Evolutionary conservation across 1,140 invertebrate genomes (phyloP).

Genomic region (Brachionus asplanchnoidis): DNA sequence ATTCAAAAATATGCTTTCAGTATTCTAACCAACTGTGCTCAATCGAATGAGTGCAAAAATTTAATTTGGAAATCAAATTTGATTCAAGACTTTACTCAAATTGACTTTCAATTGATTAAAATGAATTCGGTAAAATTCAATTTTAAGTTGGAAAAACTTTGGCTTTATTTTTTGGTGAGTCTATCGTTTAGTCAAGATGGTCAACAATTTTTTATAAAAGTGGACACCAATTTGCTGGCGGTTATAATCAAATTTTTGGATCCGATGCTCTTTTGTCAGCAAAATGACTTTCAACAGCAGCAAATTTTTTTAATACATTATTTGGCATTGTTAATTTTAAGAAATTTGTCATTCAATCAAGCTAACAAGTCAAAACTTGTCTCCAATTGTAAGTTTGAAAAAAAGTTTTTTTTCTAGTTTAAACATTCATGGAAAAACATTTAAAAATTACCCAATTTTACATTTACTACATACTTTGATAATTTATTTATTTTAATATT

Average conservation of each 20-base stretch:
- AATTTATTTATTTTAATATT: too few relatives aligned
- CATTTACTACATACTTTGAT: too few relatives aligned
- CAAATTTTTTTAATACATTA: constrained; percentile 45
- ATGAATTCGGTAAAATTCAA: constrained; percentile 36
- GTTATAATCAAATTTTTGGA: constrained; percentile 14
- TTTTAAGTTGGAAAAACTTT: constrained; percentile 46
- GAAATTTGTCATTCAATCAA: constrained; percentile 54
- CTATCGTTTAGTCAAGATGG: constrained; percentile 55
- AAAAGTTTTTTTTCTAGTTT: not conserved
- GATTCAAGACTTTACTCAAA: constrained; percentile 28
- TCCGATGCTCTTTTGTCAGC: not conserved
- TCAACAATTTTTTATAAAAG: constrained; percentile 54
- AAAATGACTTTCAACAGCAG: constrained; percentile 11
- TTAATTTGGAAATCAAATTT: constrained; percentile 22
- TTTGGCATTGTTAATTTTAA: constrained; percentile 48
- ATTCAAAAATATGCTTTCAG: constrained; percentile 24
- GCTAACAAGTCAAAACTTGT: constrained; percentile 53
- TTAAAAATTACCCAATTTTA: too few relatives aligned
- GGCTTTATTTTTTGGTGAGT: constrained; percentile 51
- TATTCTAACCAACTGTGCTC: constrained; percentile 18
- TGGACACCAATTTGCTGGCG: constrained; percentile 46
- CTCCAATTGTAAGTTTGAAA: constrained; percentile 48
- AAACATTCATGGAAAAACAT: not conserved
- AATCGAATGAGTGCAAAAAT: constrained; percentile 27
- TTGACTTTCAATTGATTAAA: constrained; percentile 17